These are phyloP conservation scores for Poeciliopsis gracilis DNA, from an alignment of 2,797 vertebrate genomes.

Conservation along the genomic window DNA sequence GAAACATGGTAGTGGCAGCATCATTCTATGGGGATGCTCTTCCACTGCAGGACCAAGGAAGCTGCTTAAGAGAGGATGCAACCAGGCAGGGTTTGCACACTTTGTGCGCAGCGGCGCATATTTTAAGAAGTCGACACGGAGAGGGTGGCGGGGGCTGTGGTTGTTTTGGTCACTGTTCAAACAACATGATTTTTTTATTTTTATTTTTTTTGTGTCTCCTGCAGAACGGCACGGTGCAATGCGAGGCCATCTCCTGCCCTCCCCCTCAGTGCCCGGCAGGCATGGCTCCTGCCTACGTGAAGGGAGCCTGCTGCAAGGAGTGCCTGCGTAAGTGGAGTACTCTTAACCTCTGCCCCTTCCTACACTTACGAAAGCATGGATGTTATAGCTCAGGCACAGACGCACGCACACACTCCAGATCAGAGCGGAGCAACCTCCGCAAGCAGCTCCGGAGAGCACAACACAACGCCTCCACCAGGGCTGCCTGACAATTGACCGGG, in stretches of 20 bases:
- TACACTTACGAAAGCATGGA: constrained; percentile 52
- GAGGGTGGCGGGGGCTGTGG: not conserved
- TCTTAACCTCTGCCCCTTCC: constrained; percentile 64
- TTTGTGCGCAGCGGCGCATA: not conserved
- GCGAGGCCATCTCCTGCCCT: constrained; percentile 89
- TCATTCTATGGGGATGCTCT: not conserved
- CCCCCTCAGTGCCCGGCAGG: constrained; percentile 85
- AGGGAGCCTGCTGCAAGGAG: constrained; percentile 94
- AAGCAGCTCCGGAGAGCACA: constrained; percentile 56
- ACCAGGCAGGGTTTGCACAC: not conserved
- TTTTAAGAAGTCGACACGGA: not conserved
- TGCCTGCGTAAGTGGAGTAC: constrained; percentile 90
- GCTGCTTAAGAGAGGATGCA: not conserved
- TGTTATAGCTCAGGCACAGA: constrained; percentile 40
- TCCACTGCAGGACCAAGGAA: not conserved
- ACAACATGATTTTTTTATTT: constrained; percentile 15
- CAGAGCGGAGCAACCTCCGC: constrained; percentile 37
- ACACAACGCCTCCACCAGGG: constrained; percentile 67
- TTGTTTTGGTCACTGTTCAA: constrained; percentile 11
- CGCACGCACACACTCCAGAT: constrained; percentile 6
- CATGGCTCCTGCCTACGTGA: constrained; percentile 86
- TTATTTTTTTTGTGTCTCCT: constrained; percentile 11
- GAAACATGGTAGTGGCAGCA: not conserved
- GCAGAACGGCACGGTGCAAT: constrained; percentile 93
- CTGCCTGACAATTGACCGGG: constrained; percentile 78